A percentile compares a stretch with the other conserved stretches of the same genome.
phyloP scores from a whole-genome alignment of 2,797 vertebrate genomes.

The Xiphorhynchus erythropygius region DNA sequence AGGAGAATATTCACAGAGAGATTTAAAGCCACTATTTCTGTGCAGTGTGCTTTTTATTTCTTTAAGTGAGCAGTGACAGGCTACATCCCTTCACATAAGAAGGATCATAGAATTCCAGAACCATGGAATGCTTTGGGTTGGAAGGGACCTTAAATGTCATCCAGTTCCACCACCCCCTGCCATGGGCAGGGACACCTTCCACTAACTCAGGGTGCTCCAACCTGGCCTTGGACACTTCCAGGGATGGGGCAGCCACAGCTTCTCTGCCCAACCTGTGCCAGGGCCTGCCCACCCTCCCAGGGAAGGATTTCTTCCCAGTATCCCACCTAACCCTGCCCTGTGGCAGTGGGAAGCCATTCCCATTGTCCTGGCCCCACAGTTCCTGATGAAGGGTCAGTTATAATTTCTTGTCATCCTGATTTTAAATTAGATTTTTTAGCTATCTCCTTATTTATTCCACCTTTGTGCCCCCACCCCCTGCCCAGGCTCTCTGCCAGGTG shows the following conservation, averaged over 20 bases:
- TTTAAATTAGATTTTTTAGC: neutral
- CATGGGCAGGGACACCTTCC: neutral
- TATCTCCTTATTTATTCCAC: neutral
- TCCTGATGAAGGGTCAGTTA: neutral
- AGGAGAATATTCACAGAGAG: neutral
- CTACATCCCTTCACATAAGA: fast-evolving
- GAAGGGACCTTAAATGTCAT: neutral
- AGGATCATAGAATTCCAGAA: neutral
- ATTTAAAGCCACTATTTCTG: neutral
- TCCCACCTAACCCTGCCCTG: neutral
- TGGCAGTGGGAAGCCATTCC: neutral
- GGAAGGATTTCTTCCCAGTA: neutral
- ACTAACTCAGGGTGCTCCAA: fast-evolving
- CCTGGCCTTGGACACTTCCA: neutral
- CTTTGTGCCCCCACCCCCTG: neutral
- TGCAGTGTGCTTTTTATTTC: neutral
- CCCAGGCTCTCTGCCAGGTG: neutral
- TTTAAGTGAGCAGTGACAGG: neutral
- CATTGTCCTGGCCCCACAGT: neutral
- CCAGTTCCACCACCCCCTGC: too few species aligned
- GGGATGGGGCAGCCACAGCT: neutral
- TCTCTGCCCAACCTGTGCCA: neutral
- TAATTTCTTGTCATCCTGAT: neutral
- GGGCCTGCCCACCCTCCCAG: neutral
- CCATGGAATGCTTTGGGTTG: neutral